phyloP scores from a whole-genome alignment of 2,888 invertebrate species.

The Cryptocheilus praepositus region DNA sequence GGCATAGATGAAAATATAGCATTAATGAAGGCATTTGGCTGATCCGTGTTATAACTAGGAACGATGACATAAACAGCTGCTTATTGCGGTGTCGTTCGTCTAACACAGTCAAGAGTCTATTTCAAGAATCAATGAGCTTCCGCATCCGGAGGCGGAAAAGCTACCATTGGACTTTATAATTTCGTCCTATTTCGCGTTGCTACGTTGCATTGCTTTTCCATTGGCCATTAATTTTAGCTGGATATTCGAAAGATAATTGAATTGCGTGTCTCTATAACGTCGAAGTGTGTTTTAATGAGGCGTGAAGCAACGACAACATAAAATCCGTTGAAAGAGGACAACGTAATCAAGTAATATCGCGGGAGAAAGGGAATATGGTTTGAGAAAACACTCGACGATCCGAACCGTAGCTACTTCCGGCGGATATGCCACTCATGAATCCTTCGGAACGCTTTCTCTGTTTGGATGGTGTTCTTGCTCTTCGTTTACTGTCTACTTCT shows the following conservation, averaged over 20 bases:
- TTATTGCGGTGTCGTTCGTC: not conserved
- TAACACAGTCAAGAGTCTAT: not conserved
- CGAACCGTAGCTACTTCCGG: slow-evolving; percentile 62
- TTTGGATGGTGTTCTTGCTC: not conserved
- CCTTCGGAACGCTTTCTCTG: slow-evolving; percentile 18
- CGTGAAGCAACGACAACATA: slow-evolving; percentile 1
- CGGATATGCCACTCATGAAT: slow-evolving; percentile 60
- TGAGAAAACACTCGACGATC: slow-evolving; percentile 48
- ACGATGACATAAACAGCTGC: no score
- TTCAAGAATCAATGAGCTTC: not conserved
- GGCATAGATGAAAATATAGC: no score
- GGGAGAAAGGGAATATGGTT: slow-evolving; percentile 27
- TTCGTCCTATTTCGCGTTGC: not conserved
- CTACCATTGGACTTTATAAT: not conserved
- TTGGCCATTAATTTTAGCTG: not conserved
- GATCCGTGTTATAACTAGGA: no score
- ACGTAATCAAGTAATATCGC: slow-evolving; percentile 31
- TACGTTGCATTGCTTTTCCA: not conserved
- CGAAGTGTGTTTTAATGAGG: slow-evolving; percentile 9
- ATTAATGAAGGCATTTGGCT: no score
- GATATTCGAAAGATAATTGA: no score
- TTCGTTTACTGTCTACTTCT: not conserved
- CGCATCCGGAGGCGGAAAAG: not conserved
- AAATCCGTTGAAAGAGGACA: slow-evolving; percentile 14
- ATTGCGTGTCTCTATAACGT: slow-evolving; percentile 1